A percentile compares a stretch with the other conserved stretches of the same genome.
Evolutionary conservation across 2,113 vertebrate species (phyloP).

Genomic region (Empidonax traillii): DNA sequence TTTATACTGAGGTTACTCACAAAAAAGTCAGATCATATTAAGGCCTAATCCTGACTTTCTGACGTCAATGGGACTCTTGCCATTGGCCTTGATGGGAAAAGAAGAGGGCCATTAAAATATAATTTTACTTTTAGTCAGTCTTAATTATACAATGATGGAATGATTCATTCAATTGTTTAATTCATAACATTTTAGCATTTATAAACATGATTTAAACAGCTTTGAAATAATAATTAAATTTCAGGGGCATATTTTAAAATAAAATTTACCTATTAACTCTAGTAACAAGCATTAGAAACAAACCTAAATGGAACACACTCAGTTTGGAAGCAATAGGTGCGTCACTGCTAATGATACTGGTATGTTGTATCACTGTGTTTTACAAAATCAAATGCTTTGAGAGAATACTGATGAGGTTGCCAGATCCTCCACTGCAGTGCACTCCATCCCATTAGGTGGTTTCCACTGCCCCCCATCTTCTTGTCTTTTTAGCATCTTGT

Average conservation of each 20-base stretch:
- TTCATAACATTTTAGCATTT: slow-evolving; percentile 61
- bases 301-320: background rate
- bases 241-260: slow-evolving; percentile 31
- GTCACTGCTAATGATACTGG: background rate
- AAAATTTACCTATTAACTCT: slow-evolving; percentile 44
- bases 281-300: slow-evolving; percentile 37
- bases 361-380: background rate
- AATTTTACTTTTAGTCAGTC: slow-evolving; percentile 63
- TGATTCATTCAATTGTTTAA: slow-evolving; percentile 60
- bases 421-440: background rate
- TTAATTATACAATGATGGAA: slow-evolving; percentile 49
- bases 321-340: background rate
- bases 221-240: slow-evolving; percentile 55
- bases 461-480: background rate
- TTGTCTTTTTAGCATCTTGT: background rate
- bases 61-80: slow-evolving; percentile 51
- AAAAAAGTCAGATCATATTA: slow-evolving; percentile 42
- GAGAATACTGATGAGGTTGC: background rate
- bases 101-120: slow-evolving; percentile 51
- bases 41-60: slow-evolving; percentile 37
- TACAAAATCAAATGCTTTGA: background rate
- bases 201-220: slow-evolving; percentile 52
- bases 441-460: background rate
- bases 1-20: background rate
- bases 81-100: background rate